Percentiles rank a stretch among this genome's conserved stretches.
phyloP scores from a whole-genome alignment of 2,888 invertebrate species.

The Drosophila antonietae region DNA sequence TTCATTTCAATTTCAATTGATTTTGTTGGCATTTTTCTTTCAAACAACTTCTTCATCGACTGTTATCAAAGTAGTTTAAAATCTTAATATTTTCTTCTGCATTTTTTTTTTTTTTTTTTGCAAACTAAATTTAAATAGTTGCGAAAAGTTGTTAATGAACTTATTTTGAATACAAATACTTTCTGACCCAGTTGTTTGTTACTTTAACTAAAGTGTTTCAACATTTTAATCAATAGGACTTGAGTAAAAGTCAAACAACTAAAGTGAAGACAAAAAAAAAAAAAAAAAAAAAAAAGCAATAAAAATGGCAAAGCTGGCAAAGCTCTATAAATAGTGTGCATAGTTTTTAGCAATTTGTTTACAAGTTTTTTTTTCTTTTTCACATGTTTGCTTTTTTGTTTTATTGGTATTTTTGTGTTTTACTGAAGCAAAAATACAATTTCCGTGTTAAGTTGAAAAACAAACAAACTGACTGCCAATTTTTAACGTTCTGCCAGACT shows the following conservation, averaged over 20 bases:
- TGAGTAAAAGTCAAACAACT: constrained; percentile 17
- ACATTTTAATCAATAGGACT: constrained; percentile 26
- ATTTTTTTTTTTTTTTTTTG: not conserved
- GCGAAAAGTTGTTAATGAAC: not conserved
- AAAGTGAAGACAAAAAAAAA: not conserved
- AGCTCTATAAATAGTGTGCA: constrained; percentile 43
- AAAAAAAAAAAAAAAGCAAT: not conserved
- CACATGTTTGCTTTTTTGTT: not conserved
- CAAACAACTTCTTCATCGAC: not conserved
- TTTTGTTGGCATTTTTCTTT: not conserved
- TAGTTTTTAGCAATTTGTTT: constrained; percentile 59
- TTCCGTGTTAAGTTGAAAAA: constrained; percentile 74
- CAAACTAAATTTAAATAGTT: not conserved
- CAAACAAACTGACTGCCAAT: constrained; percentile 74
- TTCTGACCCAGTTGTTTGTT: not conserved
- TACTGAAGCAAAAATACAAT: constrained; percentile 63
- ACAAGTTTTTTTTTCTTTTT: constrained; percentile 29
- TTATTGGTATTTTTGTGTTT: constrained; percentile 18
- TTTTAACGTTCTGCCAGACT: constrained; percentile 70
- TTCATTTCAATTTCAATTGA: not conserved
- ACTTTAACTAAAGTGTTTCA: not conserved
- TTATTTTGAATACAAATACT: constrained; percentile 2
- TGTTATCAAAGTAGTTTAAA: not conserved
- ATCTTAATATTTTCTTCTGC: not conserved
- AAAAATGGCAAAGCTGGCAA: constrained; percentile 16